A percentile compares a stretch with the other conserved stretches of the same genome.
Evolutionary conservation across 1,140 invertebrate genomes (phyloP).

Genomic region (Plodia interpunctella): DNA sequence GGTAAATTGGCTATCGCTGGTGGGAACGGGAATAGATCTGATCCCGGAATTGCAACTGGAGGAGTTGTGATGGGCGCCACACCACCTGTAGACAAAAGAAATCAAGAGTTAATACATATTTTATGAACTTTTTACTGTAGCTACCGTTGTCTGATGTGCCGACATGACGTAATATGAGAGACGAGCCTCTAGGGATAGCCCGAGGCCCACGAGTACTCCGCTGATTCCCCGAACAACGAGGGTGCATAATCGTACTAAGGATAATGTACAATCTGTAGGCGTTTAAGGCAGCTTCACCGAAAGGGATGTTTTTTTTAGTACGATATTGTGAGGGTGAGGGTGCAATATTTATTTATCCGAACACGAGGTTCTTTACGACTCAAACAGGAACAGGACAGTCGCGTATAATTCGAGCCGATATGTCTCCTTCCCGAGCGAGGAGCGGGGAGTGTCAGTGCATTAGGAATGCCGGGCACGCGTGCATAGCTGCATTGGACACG

Average conservation of each 20-base stretch:
- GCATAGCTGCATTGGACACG: constrained; percentile 43
- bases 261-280: constrained; percentile 77
- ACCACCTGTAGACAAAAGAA: constrained; percentile 67
- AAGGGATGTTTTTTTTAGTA: constrained; percentile 76
- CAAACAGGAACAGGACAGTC: constrained; percentile 55
- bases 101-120: constrained; percentile 32
- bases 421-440: constrained; percentile 33
- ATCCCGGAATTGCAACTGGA: constrained; percentile 73
- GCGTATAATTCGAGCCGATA: constrained; percentile 55
- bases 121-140: constrained; percentile 31
- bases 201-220: constrained; percentile 60
- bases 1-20: constrained; percentile 70
- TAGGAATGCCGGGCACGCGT: constrained; percentile 61
- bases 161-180: constrained; percentile 72
- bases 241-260: constrained; percentile 76
- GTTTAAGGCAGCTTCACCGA: constrained; percentile 73
- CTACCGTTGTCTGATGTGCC: constrained; percentile 51
- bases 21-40: constrained; percentile 70
- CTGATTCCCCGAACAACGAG: constrained; percentile 70
- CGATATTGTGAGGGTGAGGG: constrained; percentile 72
- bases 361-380: constrained; percentile 63
- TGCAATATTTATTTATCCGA: constrained; percentile 75
- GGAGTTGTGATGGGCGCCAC: constrained; percentile 58
- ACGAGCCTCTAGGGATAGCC: constrained; percentile 59
- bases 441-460: constrained; percentile 39